These are phyloP conservation scores for Engystomops pustulosus DNA, from an alignment of 2,113 vertebrate species.

Conservation along the genomic window DNA sequence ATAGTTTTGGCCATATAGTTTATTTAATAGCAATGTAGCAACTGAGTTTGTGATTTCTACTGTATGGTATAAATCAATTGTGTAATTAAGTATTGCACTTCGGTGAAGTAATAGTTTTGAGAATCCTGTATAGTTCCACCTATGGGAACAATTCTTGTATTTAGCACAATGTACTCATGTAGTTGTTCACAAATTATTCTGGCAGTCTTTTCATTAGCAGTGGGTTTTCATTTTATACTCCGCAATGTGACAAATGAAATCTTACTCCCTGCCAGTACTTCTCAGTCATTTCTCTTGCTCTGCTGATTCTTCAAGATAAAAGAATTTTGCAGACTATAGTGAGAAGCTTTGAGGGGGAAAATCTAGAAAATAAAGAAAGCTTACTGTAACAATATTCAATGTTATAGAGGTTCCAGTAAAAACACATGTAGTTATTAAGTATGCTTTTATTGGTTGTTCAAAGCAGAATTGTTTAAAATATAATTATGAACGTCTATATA, in stretches of 20 bases:
- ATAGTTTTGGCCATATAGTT: not conserved
- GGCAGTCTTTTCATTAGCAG: conserved; percentile 13
- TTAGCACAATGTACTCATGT: not conserved
- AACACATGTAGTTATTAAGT: too few species aligned
- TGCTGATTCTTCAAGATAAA: conserved; percentile 15
- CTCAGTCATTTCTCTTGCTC: conserved; percentile 15
- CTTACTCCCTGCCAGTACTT: conserved; percentile 15
- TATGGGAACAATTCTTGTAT: not conserved
- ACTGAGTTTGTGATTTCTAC: too few species aligned
- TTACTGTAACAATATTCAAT: too few species aligned
- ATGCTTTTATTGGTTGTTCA: too few species aligned
- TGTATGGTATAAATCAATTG: too few species aligned
- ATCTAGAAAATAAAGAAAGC: not conserved
- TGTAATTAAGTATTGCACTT: not conserved
- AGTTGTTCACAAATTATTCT: conserved; percentile 19
- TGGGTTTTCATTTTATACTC: conserved; percentile 29
- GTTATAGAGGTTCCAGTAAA: too few species aligned
- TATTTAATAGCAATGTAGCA: too few species aligned
- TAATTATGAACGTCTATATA: too few species aligned
- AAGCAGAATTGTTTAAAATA: too few species aligned
- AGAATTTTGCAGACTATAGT: too few species aligned
- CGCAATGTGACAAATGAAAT: conserved; percentile 28
- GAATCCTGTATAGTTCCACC: not conserved
- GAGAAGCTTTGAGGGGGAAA: not conserved
- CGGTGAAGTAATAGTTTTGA: not conserved